Evolutionary conservation across 2,113 vertebrate genomes (phyloP).

Genomic region (Morone chrysops): DNA sequence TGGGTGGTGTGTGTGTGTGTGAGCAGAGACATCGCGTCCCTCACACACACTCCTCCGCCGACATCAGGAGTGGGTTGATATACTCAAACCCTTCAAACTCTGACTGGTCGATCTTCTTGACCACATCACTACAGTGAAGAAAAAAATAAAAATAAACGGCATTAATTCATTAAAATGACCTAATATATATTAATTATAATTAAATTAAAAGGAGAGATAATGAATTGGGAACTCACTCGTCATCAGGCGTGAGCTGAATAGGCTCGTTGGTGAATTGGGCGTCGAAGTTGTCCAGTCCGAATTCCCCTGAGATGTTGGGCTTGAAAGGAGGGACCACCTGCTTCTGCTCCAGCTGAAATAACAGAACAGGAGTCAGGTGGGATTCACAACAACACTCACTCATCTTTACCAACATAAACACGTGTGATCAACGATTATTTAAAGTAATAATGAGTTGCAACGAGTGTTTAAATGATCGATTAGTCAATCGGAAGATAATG

Average conservation of each 20-base stretch:
- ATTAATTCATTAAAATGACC: neutral
- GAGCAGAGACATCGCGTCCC: neutral
- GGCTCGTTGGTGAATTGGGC: conserved; percentile 99
- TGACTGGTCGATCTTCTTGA: conserved; percentile 99
- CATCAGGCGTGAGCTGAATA: conserved; percentile 97
- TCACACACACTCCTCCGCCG: conserved; percentile 99
- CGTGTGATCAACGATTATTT: neutral
- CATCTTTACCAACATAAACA: neutral
- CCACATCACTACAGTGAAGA: conserved; percentile 87
- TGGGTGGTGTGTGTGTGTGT: conserved; percentile 14
- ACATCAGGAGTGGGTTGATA: conserved; percentile 99
- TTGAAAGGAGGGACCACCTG: conserved; percentile 99
- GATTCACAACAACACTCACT: neutral
- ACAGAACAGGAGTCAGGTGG: conserved; percentile 29
- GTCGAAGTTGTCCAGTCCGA: conserved; percentile 98
- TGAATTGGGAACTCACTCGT: conserved; percentile 91
- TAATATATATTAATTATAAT: neutral
- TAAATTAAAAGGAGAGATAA: neutral
- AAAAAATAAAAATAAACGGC: neutral
- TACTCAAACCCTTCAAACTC: conserved; percentile 99
- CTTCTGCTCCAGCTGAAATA: conserved; percentile 97
- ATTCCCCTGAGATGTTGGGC: conserved; percentile 99
- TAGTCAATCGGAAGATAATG: no score
- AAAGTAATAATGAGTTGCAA: no score
- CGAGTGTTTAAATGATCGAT: no score